These are phyloP conservation scores for Mallotus villosus DNA, from an alignment of 2,797 vertebrate species.

Conservation along the genomic window DNA sequence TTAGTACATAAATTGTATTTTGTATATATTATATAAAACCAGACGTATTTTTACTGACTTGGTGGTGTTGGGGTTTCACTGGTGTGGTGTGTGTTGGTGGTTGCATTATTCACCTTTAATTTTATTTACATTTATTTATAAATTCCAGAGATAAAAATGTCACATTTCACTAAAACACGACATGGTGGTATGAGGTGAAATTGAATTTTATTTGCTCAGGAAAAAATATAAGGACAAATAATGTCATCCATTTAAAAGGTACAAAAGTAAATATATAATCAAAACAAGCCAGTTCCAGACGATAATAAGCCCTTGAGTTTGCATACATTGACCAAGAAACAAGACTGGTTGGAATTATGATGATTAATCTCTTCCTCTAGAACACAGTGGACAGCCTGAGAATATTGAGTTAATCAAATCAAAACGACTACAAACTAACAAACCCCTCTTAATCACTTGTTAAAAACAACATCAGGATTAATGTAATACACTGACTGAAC, in stretches of 20 bases:
- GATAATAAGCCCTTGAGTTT: conserved; percentile 60
- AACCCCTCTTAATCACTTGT: too few species aligned
- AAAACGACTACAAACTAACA: too few species aligned
- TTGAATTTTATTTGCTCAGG: conserved; percentile 55
- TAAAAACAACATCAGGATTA: too few species aligned
- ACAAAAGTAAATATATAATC: conserved; percentile 64
- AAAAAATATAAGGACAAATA: conserved; percentile 53
- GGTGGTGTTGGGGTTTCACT: conserved; percentile 32
- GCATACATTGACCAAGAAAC: conserved; percentile 40
- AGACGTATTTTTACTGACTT: conserved; percentile 79
- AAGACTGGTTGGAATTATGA: not conserved
- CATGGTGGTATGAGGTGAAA: conserved; percentile 34
- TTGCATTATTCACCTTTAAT: not conserved
- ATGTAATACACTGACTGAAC: too few species aligned
- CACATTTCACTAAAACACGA: conserved; percentile 10
- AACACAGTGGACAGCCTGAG: not conserved
- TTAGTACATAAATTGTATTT: conserved; percentile 87
- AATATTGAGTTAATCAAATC: too few species aligned
- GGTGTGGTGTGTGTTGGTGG: conserved; percentile 1
- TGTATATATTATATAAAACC: conserved; percentile 80
- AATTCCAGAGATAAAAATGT: too few species aligned
- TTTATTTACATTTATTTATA: not conserved
- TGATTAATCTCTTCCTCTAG: not conserved
- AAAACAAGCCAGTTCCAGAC: conserved; percentile 56
- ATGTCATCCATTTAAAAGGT: conserved; percentile 60